phyloP scores from a whole-genome alignment of 2,888 invertebrate species.

The Stegophylla sp. region DNA sequence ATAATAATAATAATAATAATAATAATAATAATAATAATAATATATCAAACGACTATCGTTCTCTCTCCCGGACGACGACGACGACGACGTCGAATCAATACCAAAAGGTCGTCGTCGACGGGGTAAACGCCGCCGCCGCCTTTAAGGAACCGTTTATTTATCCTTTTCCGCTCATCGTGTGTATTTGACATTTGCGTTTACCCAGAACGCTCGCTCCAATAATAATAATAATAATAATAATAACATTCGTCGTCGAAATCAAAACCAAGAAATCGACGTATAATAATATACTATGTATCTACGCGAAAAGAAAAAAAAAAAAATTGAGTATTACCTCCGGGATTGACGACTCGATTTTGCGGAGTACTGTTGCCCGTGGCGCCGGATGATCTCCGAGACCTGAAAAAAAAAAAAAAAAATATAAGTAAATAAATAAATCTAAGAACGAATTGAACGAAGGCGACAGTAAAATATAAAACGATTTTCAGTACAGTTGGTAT shows the following conservation, averaged over 20 bases:
- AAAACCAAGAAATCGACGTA: background rate
- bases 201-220: too few relatives aligned
- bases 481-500: too few relatives aligned
- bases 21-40: background rate
- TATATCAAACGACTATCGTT: background rate
- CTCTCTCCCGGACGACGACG: background rate
- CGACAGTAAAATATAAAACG: too few relatives aligned
- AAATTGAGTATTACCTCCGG: slow-evolving; percentile 72
- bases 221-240: too few relatives aligned
- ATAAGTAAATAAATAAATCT: background rate
- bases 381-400: slow-evolving; percentile 80
- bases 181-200: background rate
- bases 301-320: background rate
- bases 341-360: slow-evolving; percentile 76
- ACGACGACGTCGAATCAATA: too few relatives aligned
- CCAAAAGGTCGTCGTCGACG: too few relatives aligned
- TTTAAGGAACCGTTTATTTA: too few relatives aligned
- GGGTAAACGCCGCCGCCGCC: too few relatives aligned
- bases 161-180: too few relatives aligned
- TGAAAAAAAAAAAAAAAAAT: slow-evolving; percentile 64
- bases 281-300: too few relatives aligned
- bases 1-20: background rate
- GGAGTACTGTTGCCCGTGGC: slow-evolving; percentile 76
- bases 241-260: background rate
- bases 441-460: too few relatives aligned